Base-by-base conservation (phyloP, 1,140 invertebrate species). In the Bicyclus anynana region DNA sequence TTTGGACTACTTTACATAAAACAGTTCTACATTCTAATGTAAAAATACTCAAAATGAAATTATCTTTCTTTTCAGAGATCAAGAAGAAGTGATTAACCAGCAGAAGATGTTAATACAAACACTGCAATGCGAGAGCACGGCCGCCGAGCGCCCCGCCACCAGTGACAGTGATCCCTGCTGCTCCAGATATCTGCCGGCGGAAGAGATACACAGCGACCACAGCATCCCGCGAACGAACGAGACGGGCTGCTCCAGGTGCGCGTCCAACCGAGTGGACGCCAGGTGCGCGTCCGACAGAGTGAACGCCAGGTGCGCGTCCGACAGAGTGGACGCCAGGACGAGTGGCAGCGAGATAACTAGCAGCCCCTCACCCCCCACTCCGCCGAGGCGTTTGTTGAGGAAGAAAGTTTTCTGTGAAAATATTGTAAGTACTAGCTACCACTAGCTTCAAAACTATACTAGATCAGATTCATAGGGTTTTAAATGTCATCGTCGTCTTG, bases 41-140 rank as follows among this genome's bases (percentile, higher is more conserved):
- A 23, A 23, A 23, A 23, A 23, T 1, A 35, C 33, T 35, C 3
- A 14, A 38, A 14, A 38, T 7, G 2, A 14, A 29, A 50, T 50
- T 35, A n/a, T 3, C n/a, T n/a, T 21, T 27, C 13, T 58, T 33
- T 50, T 50, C 59, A 78, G 75, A 16, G 72, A 80, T 33, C 75
- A 75, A 71, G 69, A 74, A 44, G 46, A 66, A 5, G 69, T 62
- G 49, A 71, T 83, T 16, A 75, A 74, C 55, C 56, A 65, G 37
- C 76, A 74, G 48, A 67, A 80, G 9, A 54, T 23, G 0, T 5
- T 69, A 4, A 71, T 82, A 27, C 48, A 47, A 5, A 37, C 49
- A 6, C 40, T 79, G 0, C 67, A 62, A 57, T 29, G 47, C 37
- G n/a, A 38, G 12, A 12, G 14, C 1, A 6, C 53, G 26, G 40